Conservation (phyloP, 2,888 invertebrate genomes). For the Eumacrocentrus americanus region DNA sequence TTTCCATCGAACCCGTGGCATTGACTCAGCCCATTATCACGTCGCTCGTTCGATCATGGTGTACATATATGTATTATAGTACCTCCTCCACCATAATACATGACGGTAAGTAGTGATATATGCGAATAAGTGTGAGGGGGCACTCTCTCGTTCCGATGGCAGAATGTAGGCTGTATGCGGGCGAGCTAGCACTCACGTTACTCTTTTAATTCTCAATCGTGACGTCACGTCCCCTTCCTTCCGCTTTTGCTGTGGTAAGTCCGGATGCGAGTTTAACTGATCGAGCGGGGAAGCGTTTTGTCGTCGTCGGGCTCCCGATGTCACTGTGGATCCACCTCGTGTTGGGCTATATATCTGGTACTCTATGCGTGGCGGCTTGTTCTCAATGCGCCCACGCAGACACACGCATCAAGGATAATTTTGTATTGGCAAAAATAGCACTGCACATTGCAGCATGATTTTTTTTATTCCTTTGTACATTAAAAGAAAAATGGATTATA, state of each 20-base stretch:
- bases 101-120: background rate
- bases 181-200: slow-evolving; percentile 33
- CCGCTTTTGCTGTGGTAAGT: slow-evolving; percentile 52
- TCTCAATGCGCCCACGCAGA: background rate
- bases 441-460: background rate
- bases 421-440: background rate
- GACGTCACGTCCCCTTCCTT: slow-evolving; percentile 60
- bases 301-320: slow-evolving; percentile 23
- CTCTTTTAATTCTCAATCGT: slow-evolving; percentile 58
- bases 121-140: slow-evolving; percentile 9
- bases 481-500: background rate
- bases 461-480: background rate
- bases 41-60: slow-evolving; percentile 3
- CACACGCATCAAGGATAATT: background rate
- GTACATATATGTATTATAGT: slow-evolving; percentile 35
- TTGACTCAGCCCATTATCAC: slow-evolving; percentile 35
- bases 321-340: too few relatives aligned
- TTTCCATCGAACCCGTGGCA: slow-evolving; percentile 34
- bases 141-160: background rate
- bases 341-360: background rate
- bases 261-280: slow-evolving; percentile 58
- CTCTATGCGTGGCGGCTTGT: background rate
- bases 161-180: slow-evolving; percentile 24
- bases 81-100: too few relatives aligned
- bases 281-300: slow-evolving; percentile 29